Conservation (phyloP, 2,113 vertebrate genomes). For the Melospiza georgiana region DNA sequence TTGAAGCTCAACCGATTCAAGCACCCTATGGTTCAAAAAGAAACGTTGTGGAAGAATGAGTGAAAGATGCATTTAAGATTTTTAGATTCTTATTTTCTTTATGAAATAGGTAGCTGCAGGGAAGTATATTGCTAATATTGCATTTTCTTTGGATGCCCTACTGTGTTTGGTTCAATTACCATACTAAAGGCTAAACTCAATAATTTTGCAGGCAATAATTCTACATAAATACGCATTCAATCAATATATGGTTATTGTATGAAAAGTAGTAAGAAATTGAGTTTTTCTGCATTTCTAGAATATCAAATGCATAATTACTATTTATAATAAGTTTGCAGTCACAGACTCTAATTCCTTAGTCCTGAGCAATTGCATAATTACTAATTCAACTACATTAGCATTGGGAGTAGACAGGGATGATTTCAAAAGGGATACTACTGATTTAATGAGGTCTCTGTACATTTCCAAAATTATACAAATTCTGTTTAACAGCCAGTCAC, state of each 20-base stretch:
- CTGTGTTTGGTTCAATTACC: not conserved
- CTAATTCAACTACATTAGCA: slow-evolving; percentile 11
- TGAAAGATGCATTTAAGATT: not conserved
- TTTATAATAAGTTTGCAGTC: slow-evolving; percentile 27
- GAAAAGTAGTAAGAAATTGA: not conserved
- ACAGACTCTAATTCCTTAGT: slow-evolving; percentile 11
- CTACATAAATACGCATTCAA: slow-evolving; percentile 28
- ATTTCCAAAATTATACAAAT: slow-evolving; percentile 43
- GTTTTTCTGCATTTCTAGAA: slow-evolving; percentile 6
- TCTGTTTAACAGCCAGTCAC: not conserved
- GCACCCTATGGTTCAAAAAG: not conserved
- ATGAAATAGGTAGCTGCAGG: not conserved
- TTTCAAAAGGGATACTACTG: slow-evolving; percentile 34
- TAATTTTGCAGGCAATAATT: slow-evolving; percentile 40
- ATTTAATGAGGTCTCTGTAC: slow-evolving; percentile 30
- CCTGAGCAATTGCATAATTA: slow-evolving; percentile 35
- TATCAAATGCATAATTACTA: slow-evolving; percentile 24
- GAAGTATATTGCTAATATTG: not conserved
- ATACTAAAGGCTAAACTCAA: slow-evolving; percentile 30
- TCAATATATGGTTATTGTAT: not conserved
- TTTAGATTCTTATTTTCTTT: not conserved
- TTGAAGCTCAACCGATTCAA: not conserved
- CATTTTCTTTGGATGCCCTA: slow-evolving; percentile 1
- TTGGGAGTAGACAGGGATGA: not conserved
- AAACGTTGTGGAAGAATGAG: not conserved